phyloP scores from a whole-genome alignment of 2,888 invertebrate species.

The Pristionchus exspectatus region DNA sequence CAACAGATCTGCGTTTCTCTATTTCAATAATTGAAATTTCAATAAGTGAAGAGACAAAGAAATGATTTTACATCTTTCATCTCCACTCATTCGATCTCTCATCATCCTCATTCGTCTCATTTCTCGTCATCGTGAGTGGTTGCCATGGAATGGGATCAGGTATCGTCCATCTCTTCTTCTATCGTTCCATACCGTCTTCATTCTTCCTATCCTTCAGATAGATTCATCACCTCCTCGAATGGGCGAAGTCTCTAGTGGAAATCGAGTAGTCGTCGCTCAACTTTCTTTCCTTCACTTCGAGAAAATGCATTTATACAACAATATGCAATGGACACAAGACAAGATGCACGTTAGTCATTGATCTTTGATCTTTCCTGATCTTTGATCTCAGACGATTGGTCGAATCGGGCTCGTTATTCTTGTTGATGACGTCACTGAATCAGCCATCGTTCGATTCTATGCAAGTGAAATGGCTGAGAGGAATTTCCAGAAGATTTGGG shows the following conservation, averaged over 20 bases:
- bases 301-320: constrained; percentile 47
- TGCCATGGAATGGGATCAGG: constrained; percentile 40
- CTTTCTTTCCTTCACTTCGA: constrained; percentile 29
- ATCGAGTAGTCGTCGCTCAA: constrained; percentile 25
- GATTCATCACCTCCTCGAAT: constrained; percentile 25
- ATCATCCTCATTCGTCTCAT: neutral
- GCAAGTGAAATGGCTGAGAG: constrained; percentile 40
- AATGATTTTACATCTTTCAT: neutral
- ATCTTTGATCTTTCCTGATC: constrained; percentile 6
- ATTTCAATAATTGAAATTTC: neutral
- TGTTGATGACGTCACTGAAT: constrained; percentile 33
- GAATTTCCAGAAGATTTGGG: constrained; percentile 46
- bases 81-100: neutral
- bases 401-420: constrained; percentile 28
- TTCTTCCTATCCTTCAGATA: neutral
- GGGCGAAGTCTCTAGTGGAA: neutral
- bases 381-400: constrained; percentile 44
- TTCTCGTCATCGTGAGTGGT: constrained; percentile 30
- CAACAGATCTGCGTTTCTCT: neutral
- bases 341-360: constrained; percentile 35
- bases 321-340: constrained; percentile 47
- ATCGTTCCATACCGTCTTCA: neutral
- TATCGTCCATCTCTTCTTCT: neutral
- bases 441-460: constrained; percentile 46
- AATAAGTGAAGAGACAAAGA: neutral